Conservation (phyloP, 2,888 invertebrate species). For the Drosophila dives region DNA sequence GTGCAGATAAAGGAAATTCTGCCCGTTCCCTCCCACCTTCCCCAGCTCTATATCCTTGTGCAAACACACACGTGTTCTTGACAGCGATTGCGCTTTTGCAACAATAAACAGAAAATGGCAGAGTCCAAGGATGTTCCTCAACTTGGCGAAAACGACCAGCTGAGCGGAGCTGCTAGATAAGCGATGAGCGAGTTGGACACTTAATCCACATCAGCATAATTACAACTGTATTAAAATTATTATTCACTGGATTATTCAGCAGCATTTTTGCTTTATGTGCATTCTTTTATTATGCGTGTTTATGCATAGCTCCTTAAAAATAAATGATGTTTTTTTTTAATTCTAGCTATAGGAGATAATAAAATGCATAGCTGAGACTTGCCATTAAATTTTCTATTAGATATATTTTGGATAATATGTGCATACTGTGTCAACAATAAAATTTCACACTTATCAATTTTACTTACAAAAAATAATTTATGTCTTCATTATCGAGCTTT, state of each 20-base stretch:
- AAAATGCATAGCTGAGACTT: neutral
- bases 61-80: conserved; percentile 80
- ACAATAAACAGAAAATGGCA: conserved; percentile 45
- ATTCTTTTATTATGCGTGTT: neutral
- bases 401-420: neutral
- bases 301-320: neutral
- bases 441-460: neutral
- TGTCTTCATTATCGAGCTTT: neutral
- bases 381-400: neutral
- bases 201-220: conserved; percentile 24
- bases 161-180: conserved; percentile 35
- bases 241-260: neutral
- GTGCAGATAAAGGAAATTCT: conserved; percentile 67
- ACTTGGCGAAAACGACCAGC: conserved; percentile 5
- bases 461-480: neutral
- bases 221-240: conserved; percentile 5
- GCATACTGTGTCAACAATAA: neutral
- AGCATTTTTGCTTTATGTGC: neutral
- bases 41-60: conserved; percentile 66
- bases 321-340: neutral
- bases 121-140: conserved; percentile 51
- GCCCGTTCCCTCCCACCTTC: neutral
- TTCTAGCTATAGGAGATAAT: neutral
- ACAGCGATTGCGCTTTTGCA: conserved; percentile 76
- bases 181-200: conserved; percentile 17